Base-by-base conservation (phyloP, 2,888 invertebrate genomes). In the Cheilosia vulpina region DNA sequence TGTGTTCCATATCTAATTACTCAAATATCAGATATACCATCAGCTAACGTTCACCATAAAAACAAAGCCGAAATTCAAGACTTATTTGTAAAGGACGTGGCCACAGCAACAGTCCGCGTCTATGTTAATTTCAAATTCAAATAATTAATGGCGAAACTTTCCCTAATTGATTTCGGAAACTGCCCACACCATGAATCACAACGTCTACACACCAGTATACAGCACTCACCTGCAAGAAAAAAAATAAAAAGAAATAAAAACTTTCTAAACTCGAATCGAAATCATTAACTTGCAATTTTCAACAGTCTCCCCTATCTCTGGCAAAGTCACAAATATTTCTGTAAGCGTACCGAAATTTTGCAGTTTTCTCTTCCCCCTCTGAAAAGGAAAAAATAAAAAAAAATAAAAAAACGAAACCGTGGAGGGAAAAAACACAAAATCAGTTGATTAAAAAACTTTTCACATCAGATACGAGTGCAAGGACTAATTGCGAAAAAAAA, bases 371-470 rank as follows among this genome's bases (percentile, higher is more conserved):
- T 15, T 41, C 15, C 4, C 53, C 27, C 65, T n/a, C 45, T 9
- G 9, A 24, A 27, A 55, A 21, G 43, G 17, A 68, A 62, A 62
- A 47, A 58, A 53, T 9, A 31, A 31, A 31, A 31, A 62, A 47
- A 58, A 53, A 31, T 9, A 31, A 31, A 31, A 9, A 2, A 31
- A 27, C 27, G 53, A 83, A 66, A 77, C 47, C 17, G 13, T 52
- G 13, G 24, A 27, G 57, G 45, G n/a, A 9, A 63, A 60, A 68
- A 73, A 78, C 78, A 83, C 4, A 38, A 38, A 38, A 38, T 38
- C 38, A 38, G 38, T 73, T 83, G 83, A 83, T 83, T 83, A 83
- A 83, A 83, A 83, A 83, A 83, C 83, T 83, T 83, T 83, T 78
- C 62, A 78, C 73, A 83, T 83, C 78, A 83, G 83, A 78, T 83